Percentiles rank a stretch among this genome's conserved stretches.
phyloP scores from a whole-genome alignment of 1,140 invertebrate genomes.

The Caenorhabditis latens region DNA sequence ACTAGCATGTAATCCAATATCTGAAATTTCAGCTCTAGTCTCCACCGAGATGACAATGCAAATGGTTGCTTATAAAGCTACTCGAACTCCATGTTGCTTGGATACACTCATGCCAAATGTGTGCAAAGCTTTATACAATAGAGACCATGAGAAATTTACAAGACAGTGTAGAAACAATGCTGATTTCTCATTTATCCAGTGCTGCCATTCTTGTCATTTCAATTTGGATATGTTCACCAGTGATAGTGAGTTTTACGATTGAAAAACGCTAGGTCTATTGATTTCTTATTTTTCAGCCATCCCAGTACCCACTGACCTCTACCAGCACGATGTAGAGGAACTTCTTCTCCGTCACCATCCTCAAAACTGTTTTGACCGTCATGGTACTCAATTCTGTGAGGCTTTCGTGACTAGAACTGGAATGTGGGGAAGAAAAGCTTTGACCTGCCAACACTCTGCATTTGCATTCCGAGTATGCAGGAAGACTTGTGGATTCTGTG shows the following conservation, averaged over 20 bases:
- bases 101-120: slow-evolving; percentile 66
- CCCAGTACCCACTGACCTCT: slow-evolving; percentile 58
- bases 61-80: slow-evolving; percentile 61
- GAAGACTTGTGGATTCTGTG: slow-evolving; percentile 70
- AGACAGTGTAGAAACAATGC: slow-evolving; percentile 64
- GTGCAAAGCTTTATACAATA: slow-evolving; percentile 65
- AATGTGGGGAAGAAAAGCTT: slow-evolving; percentile 61
- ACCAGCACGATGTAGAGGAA: slow-evolving; percentile 62
- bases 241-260: slow-evolving; percentile 28
- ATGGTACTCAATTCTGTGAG: slow-evolving; percentile 66
- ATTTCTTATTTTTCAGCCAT: slow-evolving; percentile 31
- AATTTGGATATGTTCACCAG: slow-evolving; percentile 60
- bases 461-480: slow-evolving; percentile 69
- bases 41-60: slow-evolving; percentile 52
- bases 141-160: slow-evolving; percentile 65
- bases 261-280: neutral
- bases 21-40: neutral
- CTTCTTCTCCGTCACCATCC: slow-evolving; percentile 52
- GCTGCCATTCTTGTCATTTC: slow-evolving; percentile 69
- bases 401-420: slow-evolving; percentile 63
- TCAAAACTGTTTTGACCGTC: slow-evolving; percentile 65
- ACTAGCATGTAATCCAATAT: neutral
- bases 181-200: slow-evolving; percentile 69
- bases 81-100: slow-evolving; percentile 66
- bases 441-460: slow-evolving; percentile 64